Evolutionary conservation across 2,888 invertebrate genomes (phyloP).

Genomic region (Imbricaverruca yamaguchii): DNA sequence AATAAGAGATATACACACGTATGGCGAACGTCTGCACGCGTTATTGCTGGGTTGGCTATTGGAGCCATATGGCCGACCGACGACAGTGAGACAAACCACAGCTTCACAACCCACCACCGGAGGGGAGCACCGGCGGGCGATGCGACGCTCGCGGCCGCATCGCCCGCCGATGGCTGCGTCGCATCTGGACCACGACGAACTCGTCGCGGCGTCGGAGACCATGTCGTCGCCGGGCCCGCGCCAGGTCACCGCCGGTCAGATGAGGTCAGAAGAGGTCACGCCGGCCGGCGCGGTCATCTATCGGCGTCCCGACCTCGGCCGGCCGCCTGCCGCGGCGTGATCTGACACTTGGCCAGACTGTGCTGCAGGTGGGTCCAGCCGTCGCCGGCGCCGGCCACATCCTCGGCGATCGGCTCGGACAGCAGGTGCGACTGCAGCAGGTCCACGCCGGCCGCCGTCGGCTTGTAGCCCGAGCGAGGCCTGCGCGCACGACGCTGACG

Average conservation of each 20-base stretch:
- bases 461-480: background rate
- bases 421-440: constrained; percentile 24
- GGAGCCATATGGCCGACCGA: background rate
- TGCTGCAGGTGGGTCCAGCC: constrained; percentile 18
- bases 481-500: too few species aligned
- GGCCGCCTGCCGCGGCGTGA: constrained; percentile 8
- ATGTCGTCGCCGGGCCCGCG: background rate
- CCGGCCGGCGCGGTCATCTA: background rate
- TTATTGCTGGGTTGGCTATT: constrained; percentile 11
- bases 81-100: background rate
- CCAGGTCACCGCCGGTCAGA: background rate
- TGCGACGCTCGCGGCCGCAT: background rate
- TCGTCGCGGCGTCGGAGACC: background rate
- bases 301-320: background rate
- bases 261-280: background rate
- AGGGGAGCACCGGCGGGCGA: too few species aligned
- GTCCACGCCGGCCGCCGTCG: background rate
- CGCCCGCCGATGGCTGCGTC: background rate
- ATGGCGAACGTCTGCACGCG: background rate
- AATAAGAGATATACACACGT: background rate
- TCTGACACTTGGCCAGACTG: constrained; percentile 19
- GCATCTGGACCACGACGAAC: background rate
- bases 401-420: constrained; percentile 29
- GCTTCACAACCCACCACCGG: background rate
- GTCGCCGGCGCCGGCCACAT: constrained; percentile 22